Percentiles rank a stretch among this genome's conserved stretches.
These are phyloP conservation scores for Cephus runcator DNA, from an alignment of 2,888 invertebrate species.

Conservation along the genomic window DNA sequence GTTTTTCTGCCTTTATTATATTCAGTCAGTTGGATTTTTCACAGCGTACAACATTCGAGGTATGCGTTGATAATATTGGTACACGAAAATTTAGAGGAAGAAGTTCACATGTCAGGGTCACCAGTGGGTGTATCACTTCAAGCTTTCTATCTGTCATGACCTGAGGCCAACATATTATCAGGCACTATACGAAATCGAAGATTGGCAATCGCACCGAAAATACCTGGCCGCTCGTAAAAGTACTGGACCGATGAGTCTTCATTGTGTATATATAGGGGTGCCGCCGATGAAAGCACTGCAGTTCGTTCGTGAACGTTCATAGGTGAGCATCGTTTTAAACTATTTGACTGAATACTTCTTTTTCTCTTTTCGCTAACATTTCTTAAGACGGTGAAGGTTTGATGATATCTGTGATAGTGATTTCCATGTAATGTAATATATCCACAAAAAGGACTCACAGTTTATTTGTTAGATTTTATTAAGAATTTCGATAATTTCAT, in stretches of 20 bases:
- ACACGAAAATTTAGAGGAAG: neutral
- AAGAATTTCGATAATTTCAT: constrained; percentile 1
- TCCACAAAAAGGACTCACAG: neutral
- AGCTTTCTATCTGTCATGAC: constrained; percentile 3
- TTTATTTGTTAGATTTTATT: neutral
- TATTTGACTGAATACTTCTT: constrained; percentile 12
- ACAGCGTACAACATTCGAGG: neutral
- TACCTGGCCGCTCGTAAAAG: constrained; percentile 42
- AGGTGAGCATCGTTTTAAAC: constrained; percentile 45
- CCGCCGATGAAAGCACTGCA: constrained; percentile 48
- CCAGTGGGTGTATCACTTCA: neutral
- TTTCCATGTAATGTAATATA: neutral
- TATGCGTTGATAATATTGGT: neutral
- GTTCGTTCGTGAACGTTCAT: constrained; percentile 58
- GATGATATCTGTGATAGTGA: neutral
- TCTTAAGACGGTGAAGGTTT: neutral
- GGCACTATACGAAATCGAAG: constrained; percentile 21
- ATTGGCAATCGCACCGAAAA: constrained; percentile 39
- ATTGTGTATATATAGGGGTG: constrained; percentile 63
- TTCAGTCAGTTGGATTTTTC: neutral
- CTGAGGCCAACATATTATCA: constrained; percentile 15
- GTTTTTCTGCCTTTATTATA: neutral
- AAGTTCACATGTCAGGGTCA: neutral
- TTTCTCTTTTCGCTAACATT: neutral
- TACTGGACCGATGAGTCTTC: constrained; percentile 41